phyloP scores from a whole-genome alignment of 2,888 invertebrate species.

The Scrobipalpa atriplicella region DNA sequence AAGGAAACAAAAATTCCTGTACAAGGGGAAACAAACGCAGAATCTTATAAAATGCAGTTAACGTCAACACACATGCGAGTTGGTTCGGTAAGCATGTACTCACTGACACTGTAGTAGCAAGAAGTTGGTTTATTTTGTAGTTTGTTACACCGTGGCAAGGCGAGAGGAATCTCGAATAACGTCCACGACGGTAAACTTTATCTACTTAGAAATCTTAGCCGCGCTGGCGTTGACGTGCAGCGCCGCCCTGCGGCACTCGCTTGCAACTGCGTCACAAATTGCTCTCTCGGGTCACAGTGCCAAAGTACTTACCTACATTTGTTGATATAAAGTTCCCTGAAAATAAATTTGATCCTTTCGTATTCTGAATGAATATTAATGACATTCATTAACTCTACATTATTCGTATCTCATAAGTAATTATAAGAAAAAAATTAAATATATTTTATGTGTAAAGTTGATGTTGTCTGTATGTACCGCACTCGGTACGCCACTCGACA shows the following conservation, averaged over 20 bases:
- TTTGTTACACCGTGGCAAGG: constrained; percentile 46
- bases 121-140: constrained; percentile 63
- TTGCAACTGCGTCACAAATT: constrained; percentile 32
- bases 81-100: constrained; percentile 53
- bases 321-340: no score
- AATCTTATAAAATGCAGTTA: constrained; percentile 76
- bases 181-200: constrained; percentile 52
- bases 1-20: constrained; percentile 67
- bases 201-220: constrained; percentile 46
- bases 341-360: no score
- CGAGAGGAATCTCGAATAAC: constrained; percentile 55
- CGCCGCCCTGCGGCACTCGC: constrained; percentile 25
- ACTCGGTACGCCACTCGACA: constrained; percentile 35
- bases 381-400: no score
- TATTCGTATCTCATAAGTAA: no score
- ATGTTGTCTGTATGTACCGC: constrained; percentile 30
- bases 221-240: constrained; percentile 12
- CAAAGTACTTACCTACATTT: no score
- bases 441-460: neutral
- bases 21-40: constrained; percentile 67
- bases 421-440: no score
- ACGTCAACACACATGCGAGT: constrained; percentile 69
- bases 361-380: no score
- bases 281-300: neutral
- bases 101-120: constrained; percentile 49